Percentiles rank a stretch among this genome's conserved stretches.
Evolutionary conservation across 2,113 vertebrate species (phyloP).

Genomic region (Coryphaenoides rupestris): DNA sequence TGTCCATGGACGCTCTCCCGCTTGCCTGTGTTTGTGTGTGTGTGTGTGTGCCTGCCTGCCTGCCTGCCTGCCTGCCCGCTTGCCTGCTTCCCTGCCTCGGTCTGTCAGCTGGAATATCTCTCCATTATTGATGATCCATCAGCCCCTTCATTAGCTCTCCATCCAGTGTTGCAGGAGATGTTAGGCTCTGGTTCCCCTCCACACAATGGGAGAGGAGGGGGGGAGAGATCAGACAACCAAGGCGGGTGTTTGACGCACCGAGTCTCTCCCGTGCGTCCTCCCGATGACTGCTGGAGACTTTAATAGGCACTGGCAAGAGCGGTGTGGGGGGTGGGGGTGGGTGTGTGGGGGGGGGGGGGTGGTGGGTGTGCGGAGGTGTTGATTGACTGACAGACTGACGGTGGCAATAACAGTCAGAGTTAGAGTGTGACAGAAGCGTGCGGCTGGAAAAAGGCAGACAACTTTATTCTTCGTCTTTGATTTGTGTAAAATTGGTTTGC

Average conservation of each 20-base stretch:
- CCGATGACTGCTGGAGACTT: background rate
- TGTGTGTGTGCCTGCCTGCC: background rate
- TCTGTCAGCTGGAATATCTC: conserved; percentile 56
- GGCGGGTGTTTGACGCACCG: background rate
- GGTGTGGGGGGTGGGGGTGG: no score
- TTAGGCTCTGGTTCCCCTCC: conserved; percentile 39
- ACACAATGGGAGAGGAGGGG: conserved; percentile 13
- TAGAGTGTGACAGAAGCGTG: no score
- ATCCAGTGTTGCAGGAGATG: background rate
- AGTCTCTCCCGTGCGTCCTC: background rate
- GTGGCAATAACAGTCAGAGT: no score
- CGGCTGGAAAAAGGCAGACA: no score
- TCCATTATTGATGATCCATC: conserved; percentile 60
- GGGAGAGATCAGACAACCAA: conserved; percentile 18
- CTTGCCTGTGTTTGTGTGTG: background rate
- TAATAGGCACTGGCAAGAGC: background rate
- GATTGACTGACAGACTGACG: no score
- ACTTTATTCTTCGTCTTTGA: no score
- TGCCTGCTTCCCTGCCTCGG: background rate
- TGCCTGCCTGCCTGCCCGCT: background rate
- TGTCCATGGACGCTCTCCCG: background rate
- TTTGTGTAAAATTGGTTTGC: no score
- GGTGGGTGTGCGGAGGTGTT: no score
- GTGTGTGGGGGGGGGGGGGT: no score
- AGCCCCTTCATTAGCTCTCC: conserved; percentile 35